A percentile compares a stretch with the other conserved stretches of the same genome.
These are phyloP conservation scores for Nothoprocta perdicaria DNA, from an alignment of 2,113 vertebrate genomes.

Conservation along the genomic window DNA sequence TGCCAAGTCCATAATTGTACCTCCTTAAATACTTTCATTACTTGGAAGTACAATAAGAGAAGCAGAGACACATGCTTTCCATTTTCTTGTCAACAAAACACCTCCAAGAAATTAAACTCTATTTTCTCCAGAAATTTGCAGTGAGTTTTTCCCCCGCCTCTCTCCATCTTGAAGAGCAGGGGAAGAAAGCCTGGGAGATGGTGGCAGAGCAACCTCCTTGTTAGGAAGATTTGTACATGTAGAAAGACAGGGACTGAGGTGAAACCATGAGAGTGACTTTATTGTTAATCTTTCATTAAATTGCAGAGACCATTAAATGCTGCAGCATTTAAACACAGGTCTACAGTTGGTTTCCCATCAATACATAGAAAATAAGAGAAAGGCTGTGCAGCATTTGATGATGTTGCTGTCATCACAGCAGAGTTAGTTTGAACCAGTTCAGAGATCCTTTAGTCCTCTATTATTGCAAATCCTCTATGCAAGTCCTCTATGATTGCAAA, in stretches of 20 bases:
- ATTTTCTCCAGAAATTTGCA: conserved; percentile 75
- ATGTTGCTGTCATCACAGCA: not conserved
- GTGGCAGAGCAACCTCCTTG: not conserved
- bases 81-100: conserved; percentile 85
- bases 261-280: not conserved
- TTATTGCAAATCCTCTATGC: not conserved
- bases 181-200: conserved; percentile 10
- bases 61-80: conserved; percentile 80
- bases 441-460: not conserved
- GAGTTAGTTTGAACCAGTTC: not conserved
- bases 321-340: not conserved
- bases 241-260: not conserved
- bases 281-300: conserved; percentile 5
- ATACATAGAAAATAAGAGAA: not conserved
- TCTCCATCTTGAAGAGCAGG: not conserved
- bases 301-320: not conserved
- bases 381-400: not conserved
- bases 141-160: not conserved
- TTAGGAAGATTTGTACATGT: not conserved
- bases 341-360: not conserved
- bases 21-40: conserved; percentile 87
- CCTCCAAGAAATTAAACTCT: conserved; percentile 82
- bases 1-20: conserved; percentile 87
- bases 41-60: conserved; percentile 79
- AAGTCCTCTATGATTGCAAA: not conserved